These are phyloP conservation scores for Sycophila sp. DNA, from an alignment of 1,140 invertebrate species.

Conservation along the genomic window DNA sequence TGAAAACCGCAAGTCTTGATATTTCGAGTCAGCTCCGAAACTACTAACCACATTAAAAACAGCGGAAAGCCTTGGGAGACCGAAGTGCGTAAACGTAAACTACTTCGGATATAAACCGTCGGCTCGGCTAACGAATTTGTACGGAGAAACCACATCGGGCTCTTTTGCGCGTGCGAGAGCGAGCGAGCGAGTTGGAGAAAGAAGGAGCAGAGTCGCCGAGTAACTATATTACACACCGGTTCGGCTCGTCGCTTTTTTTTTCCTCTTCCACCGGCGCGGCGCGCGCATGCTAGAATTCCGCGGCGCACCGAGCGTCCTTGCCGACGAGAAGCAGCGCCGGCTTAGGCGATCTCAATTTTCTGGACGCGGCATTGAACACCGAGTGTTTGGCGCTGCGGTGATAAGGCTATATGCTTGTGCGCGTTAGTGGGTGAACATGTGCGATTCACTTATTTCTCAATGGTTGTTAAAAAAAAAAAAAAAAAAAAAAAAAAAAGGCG, in stretches of 20 bases:
- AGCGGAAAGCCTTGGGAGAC: too few species aligned
- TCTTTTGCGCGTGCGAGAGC: neutral
- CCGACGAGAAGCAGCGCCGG: neutral
- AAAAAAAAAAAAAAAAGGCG: neutral
- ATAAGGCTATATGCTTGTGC: neutral
- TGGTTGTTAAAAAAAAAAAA: neutral
- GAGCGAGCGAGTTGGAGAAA: too few species aligned
- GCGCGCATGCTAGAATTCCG: neutral
- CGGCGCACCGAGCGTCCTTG: neutral
- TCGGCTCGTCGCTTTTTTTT: too few species aligned
- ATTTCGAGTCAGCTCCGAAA: too few species aligned
- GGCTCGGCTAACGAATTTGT: too few species aligned
- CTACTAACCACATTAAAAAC: too few species aligned
- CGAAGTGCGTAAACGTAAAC: too few species aligned
- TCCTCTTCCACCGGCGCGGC: neutral
- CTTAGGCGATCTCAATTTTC: neutral
- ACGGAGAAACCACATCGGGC: neutral
- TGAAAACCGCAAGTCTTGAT: too few species aligned
- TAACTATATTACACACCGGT: neutral
- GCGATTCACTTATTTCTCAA: too few species aligned
- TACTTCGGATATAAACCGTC: too few species aligned
- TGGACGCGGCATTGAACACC: neutral
- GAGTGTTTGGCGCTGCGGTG: neutral
- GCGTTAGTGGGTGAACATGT: too few species aligned
- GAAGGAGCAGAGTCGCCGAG: neutral